A percentile compares a stretch with the other conserved stretches of the same genome.
phyloP scores from a whole-genome alignment of 2,797 vertebrate species.

The Hipposideros larvatus region DNA sequence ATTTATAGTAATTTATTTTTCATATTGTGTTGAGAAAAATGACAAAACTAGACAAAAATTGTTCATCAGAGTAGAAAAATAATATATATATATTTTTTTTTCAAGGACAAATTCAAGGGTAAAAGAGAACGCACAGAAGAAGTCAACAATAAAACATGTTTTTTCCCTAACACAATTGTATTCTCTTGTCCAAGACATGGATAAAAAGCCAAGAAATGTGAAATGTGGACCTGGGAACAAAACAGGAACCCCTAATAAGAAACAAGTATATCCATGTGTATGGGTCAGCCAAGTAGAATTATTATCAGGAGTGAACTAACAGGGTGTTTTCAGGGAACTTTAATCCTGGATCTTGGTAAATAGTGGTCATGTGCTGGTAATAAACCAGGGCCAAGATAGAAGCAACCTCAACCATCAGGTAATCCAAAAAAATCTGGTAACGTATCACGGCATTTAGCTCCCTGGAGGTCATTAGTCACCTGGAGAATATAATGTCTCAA shows the following conservation, averaged over 20 bases:
- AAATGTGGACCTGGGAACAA: rapidly evolving
- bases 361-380: rapidly evolving
- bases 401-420: not conserved
- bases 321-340: too few relatives aligned
- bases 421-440: not conserved
- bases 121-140: not conserved
- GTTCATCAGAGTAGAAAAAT: too few relatives aligned
- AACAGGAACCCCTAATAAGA: too few relatives aligned
- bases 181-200: too few relatives aligned
- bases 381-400: not conserved
- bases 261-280: not conserved
- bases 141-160: rapidly evolving
- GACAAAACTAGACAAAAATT: not conserved
- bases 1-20: too few relatives aligned
- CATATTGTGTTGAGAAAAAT: too few relatives aligned
- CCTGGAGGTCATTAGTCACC: rapidly evolving
- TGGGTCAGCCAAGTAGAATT: not conserved
- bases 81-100: too few relatives aligned
- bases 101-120: not conserved
- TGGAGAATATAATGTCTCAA: not conserved
- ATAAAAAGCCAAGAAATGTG: too few relatives aligned
- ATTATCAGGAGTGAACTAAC: too few relatives aligned
- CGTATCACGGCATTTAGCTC: not conserved
- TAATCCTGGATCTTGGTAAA: not conserved
- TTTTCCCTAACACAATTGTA: too few relatives aligned